A percentile compares a stretch with the other conserved stretches of the same genome.
phyloP scores from a whole-genome alignment of 2,797 vertebrate genomes.

The Ctenosaura bakeri region DNA sequence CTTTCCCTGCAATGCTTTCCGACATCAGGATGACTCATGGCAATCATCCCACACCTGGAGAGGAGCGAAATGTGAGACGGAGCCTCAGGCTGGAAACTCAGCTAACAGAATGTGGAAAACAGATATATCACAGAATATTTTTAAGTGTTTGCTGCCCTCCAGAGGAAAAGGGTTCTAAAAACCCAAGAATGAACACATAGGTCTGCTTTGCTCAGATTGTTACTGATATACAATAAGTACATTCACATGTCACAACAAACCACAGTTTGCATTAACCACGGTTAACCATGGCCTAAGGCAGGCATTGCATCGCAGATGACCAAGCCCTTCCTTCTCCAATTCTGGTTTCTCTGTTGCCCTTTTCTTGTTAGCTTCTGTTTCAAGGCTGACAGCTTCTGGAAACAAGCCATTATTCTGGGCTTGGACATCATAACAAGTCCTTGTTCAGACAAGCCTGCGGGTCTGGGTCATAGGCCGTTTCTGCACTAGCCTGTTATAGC shows the following conservation, averaged over 20 bases:
- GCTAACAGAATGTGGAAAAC: neutral
- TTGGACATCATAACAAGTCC: too few relatives aligned
- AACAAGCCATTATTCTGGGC: too few relatives aligned
- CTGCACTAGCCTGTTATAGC: too few relatives aligned
- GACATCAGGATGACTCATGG: neutral
- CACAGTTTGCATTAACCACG: neutral
- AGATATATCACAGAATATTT: neutral
- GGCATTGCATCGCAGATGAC: neutral
- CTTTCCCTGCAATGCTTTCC: neutral
- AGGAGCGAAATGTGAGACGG: neutral
- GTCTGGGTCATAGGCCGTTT: too few relatives aligned
- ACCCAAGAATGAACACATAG: neutral
- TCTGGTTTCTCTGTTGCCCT: neutral
- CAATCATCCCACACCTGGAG: neutral
- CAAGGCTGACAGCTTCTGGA: too few relatives aligned
- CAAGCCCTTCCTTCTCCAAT: neutral
- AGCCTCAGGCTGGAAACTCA: neutral
- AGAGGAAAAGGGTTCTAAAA: constrained; percentile 9
- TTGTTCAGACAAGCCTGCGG: too few relatives aligned
- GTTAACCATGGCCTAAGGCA: too few relatives aligned
- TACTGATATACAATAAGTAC: neutral
- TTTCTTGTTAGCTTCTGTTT: too few relatives aligned
- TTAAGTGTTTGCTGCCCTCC: constrained; percentile 33
- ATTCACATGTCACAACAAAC: neutral
- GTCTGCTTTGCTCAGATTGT: neutral